A percentile compares a stretch with the other conserved stretches of the same genome.
phyloP scores from a whole-genome alignment of 2,888 invertebrate species.

The Lepidonotus clava region DNA sequence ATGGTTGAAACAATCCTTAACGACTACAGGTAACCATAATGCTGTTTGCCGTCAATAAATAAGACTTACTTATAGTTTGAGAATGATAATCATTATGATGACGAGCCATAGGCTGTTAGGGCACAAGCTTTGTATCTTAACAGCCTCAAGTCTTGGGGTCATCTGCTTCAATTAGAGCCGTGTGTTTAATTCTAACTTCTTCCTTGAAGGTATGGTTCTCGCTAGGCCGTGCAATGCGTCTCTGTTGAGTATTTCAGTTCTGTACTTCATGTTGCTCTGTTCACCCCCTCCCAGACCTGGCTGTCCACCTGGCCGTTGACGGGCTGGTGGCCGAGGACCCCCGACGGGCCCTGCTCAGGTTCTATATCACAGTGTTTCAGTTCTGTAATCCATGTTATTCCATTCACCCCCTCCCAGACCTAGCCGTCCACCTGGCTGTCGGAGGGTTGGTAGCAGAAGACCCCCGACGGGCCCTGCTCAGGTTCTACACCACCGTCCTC shows the following conservation, averaged over 20 bases:
- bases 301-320: neutral
- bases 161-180: no score
- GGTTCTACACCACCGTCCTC: slow-evolving; percentile 65
- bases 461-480: slow-evolving; percentile 56
- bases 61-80: no score
- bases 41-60: no score
- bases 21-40: no score
- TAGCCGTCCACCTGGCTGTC: slow-evolving; percentile 4
- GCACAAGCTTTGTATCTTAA: no score
- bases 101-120: no score
- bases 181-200: no score
- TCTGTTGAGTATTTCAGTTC: neutral
- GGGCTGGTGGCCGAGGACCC: neutral
- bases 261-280: neutral
- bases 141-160: no score
- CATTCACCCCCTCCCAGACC: neutral
- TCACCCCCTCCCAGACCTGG: neutral
- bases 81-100: no score
- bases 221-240: no score
- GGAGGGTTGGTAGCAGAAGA: neutral
- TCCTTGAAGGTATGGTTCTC: no score
- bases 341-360: slow-evolving; percentile 57
- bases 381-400: neutral
- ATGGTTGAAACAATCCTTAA: no score
- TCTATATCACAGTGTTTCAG: slow-evolving; percentile 63